Evolutionary conservation across 2,888 invertebrate species (phyloP).

Genomic region (Drosophila algonquin): DNA sequence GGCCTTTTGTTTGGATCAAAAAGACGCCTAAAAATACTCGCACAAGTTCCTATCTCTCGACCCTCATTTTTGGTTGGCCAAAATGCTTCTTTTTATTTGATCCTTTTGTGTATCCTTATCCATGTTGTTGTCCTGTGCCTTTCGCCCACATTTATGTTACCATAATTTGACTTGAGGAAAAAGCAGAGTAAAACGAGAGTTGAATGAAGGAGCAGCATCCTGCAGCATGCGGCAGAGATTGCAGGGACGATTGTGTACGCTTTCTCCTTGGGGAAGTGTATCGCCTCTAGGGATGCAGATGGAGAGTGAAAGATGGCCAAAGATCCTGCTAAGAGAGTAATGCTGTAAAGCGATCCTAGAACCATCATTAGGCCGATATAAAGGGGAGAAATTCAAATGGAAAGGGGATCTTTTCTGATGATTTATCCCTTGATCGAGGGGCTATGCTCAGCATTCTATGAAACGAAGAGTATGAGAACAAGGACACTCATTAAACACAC

Average conservation of each 20-base stretch:
- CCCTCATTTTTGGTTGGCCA: conserved; percentile 77
- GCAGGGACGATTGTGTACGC: neutral
- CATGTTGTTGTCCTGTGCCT: conserved; percentile 27
- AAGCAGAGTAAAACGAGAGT: conserved; percentile 23
- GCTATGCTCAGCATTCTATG: neutral
- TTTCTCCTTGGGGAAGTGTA: neutral
- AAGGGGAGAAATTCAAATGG: neutral
- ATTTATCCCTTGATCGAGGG: neutral
- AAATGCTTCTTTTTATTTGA: conserved; percentile 55
- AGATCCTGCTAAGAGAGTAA: neutral
- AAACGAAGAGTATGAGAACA: conserved; percentile 46
- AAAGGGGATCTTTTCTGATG: neutral
- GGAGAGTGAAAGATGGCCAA: neutral
- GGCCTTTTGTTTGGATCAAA: conserved; percentile 52
- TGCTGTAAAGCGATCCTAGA: too few relatives aligned
- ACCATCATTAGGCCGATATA: neutral
- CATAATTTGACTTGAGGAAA: conserved; percentile 74
- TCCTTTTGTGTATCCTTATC: conserved; percentile 49
- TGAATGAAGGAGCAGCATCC: conserved; percentile 12
- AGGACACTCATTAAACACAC: conserved; percentile 60
- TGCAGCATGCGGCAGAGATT: neutral
- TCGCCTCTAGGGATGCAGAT: neutral
- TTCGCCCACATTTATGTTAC: conserved; percentile 75
- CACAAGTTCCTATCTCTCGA: conserved; percentile 72
- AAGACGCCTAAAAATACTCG: conserved; percentile 76